Evolutionary conservation across 2,113 vertebrate species (phyloP).

Genomic region (Motacilla alba): DNA sequence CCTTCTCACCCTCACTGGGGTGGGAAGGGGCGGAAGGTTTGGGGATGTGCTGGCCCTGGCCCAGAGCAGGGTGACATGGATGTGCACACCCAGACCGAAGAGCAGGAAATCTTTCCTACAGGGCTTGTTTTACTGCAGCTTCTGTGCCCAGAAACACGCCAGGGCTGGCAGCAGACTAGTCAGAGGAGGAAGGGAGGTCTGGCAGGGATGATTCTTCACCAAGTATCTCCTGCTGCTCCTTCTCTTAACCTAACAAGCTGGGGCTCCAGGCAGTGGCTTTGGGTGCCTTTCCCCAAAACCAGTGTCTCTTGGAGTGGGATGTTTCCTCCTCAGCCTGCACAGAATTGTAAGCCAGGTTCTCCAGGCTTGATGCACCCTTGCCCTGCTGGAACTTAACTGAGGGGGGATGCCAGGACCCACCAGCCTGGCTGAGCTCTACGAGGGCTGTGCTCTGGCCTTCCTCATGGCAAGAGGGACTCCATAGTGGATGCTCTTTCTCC

Average conservation of each 20-base stretch:
- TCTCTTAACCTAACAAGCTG: not conserved
- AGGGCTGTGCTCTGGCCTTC: not conserved
- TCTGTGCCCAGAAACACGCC: not conserved
- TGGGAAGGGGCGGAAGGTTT: not conserved
- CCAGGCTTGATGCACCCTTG: not conserved
- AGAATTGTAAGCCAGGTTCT: not conserved
- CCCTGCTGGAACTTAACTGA: not conserved
- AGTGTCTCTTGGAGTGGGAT: not conserved
- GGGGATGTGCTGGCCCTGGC: not conserved
- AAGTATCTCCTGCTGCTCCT: not conserved
- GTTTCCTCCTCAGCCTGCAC: not conserved
- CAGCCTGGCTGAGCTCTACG: not conserved
- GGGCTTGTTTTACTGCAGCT: not conserved
- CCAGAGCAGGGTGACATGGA: rapidly evolving
- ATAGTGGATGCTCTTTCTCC: rapidly evolving
- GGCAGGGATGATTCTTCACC: not conserved
- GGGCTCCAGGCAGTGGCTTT: not conserved
- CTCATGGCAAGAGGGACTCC: not conserved
- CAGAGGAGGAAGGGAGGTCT: not conserved
- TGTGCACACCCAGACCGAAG: not conserved
- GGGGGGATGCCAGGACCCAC: not conserved
- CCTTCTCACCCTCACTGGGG: not conserved
- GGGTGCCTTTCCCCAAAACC: not conserved
- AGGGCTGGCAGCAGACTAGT: not conserved
- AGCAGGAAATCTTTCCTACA: not conserved